Conservation (phyloP, 2,113 vertebrate species). For the Sapajus apella region DNA sequence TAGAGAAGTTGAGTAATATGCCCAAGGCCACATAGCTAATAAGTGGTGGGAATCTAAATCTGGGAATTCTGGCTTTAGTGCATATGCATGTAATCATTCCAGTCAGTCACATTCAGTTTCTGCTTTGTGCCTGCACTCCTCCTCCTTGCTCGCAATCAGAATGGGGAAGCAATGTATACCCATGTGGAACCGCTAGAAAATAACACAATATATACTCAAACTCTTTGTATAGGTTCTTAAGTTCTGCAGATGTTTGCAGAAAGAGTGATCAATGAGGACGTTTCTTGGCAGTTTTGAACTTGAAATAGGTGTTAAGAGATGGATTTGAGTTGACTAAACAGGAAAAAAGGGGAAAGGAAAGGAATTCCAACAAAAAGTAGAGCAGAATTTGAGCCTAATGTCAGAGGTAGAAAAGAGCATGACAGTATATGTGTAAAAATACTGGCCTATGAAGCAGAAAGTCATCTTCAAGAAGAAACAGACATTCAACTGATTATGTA, state of each 20-base stretch:
- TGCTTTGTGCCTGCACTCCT: background rate
- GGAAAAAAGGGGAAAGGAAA: background rate
- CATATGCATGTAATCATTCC: background rate
- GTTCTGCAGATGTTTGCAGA: background rate
- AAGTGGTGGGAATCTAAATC: background rate
- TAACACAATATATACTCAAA: background rate
- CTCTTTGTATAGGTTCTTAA: background rate
- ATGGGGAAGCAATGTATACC: background rate
- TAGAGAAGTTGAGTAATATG: background rate
- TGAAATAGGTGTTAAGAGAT: slow-evolving; percentile 7
- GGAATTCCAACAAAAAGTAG: background rate
- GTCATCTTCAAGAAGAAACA: background rate
- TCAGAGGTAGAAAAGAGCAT: background rate
- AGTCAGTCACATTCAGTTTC: background rate
- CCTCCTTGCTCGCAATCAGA: background rate
- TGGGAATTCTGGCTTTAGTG: background rate
- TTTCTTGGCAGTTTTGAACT: background rate
- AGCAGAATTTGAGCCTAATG: background rate
- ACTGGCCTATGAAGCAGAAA: background rate
- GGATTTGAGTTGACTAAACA: background rate
- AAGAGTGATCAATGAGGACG: background rate
- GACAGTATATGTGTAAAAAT: background rate
- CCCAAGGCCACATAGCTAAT: background rate
- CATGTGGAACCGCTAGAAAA: background rate
- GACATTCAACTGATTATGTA: background rate